Conservation (phyloP, 1,140 invertebrate species). For the Portunus trituberculatus region DNA sequence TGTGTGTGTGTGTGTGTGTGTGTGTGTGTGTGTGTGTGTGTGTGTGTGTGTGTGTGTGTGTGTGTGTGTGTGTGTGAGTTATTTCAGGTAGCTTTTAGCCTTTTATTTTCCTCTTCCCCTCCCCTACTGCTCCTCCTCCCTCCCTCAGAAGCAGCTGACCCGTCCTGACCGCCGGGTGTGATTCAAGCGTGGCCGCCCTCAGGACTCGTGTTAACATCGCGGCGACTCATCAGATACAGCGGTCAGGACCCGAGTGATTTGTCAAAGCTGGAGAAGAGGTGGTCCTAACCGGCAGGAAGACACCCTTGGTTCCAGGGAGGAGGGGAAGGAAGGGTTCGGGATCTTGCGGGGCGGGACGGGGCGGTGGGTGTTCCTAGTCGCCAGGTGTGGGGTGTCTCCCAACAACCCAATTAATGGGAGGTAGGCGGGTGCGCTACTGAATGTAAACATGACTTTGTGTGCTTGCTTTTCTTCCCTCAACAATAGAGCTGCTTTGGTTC, state of each 20-base stretch:
- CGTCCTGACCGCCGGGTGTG: neutral
- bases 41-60: conserved; percentile 15
- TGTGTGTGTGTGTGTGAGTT: neutral
- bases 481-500: neutral
- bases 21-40: conserved; percentile 11
- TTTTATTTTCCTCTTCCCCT: neutral
- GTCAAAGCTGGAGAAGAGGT: conserved; percentile 20
- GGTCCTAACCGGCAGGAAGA: neutral
- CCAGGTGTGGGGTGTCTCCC: neutral
- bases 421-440: neutral
- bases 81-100: neutral
- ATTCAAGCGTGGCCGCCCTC: neutral
- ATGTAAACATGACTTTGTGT: conserved; percentile 5
- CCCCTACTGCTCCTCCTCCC: neutral
- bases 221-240: conserved; percentile 42
- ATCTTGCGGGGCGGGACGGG: neutral
- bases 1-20: neutral
- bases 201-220: conserved; percentile 26
- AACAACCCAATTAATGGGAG: conserved; percentile 1
- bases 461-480: neutral
- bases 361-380: neutral
- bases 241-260: conserved; percentile 53
- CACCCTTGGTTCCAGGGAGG: neutral
- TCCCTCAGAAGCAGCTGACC: neutral
- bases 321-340: neutral